Conservation (phyloP, 2,888 invertebrate genomes). For the Heliconius ethilla region DNA sequence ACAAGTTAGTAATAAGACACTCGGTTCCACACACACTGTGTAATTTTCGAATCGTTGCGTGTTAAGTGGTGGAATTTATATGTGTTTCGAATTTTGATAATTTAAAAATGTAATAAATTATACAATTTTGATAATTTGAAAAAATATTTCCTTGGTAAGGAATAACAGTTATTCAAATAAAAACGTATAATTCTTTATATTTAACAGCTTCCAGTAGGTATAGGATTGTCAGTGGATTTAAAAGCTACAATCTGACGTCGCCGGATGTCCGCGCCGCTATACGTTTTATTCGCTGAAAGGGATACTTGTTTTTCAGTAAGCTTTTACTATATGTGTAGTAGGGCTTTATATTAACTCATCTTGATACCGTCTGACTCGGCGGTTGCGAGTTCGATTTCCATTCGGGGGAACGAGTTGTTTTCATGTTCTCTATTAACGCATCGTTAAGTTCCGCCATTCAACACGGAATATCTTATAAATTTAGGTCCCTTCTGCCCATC, state of each 20-base stretch:
- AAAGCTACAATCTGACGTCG: conserved; percentile 34
- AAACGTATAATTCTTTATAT: background rate
- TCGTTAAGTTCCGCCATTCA: too few relatives aligned
- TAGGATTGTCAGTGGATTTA: conserved; percentile 23
- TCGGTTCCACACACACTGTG: too few relatives aligned
- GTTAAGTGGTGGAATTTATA: too few relatives aligned
- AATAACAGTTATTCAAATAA: background rate
- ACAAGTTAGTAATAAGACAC: too few relatives aligned
- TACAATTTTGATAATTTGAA: too few relatives aligned
- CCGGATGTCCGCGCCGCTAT: conserved; percentile 30
- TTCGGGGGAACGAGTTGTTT: background rate
- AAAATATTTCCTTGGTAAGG: too few relatives aligned
- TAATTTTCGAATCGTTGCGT: too few relatives aligned
- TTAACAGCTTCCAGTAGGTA: conserved; percentile 2
- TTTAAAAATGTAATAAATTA: background rate
- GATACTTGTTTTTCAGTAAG: conserved; percentile 11
- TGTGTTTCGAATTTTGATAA: background rate
- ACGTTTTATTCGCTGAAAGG: conserved; percentile 9
- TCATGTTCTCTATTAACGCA: too few relatives aligned
- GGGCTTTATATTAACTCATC: background rate
- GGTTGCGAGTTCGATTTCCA: background rate
- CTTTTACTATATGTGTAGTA: background rate
- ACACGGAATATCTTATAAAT: too few relatives aligned
- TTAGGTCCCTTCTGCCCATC: too few relatives aligned
- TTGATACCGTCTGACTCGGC: background rate